Percentiles rank a stretch among this genome's conserved stretches.
phyloP scores from a whole-genome alignment of 2,888 invertebrate genomes.

The Lagria hirta region DNA sequence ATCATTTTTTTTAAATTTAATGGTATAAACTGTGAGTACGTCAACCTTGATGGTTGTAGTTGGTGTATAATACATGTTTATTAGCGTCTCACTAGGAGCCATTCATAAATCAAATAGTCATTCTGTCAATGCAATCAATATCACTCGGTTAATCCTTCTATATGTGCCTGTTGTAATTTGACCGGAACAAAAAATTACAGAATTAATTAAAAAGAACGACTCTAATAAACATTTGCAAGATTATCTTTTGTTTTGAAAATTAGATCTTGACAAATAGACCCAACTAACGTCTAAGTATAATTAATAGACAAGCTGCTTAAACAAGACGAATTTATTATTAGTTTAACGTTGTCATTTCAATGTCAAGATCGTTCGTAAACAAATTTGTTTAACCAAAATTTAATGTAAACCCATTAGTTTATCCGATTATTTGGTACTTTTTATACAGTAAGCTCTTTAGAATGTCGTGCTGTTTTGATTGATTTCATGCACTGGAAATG shows the following conservation, averaged over 20 bases:
- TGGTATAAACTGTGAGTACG: conserved; percentile 12
- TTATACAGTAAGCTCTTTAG: conserved; percentile 18
- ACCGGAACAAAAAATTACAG: conserved; percentile 3
- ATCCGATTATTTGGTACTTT: conserved; percentile 41
- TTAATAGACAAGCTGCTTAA: conserved; percentile 8
- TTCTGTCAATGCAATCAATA: conserved; percentile 34
- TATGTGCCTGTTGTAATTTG: conserved; percentile 19
- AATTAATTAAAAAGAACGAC: conserved; percentile 13
- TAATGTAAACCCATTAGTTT: conserved; percentile 48
- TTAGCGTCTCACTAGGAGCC: conserved; percentile 30
- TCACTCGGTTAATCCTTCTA: conserved; percentile 27
- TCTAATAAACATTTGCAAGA: conserved; percentile 8
- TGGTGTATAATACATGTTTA: conserved; percentile 33
- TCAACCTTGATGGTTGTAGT: conserved; percentile 20
- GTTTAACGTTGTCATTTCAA: conserved; percentile 11
- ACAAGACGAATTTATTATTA: conserved; percentile 22
- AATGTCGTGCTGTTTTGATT: conserved; percentile 14
- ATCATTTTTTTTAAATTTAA: conserved; percentile 16
- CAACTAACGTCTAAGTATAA: conserved; percentile 9
- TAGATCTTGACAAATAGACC: conserved; percentile 15
- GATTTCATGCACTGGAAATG: conserved; percentile 17
- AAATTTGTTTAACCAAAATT: conserved; percentile 47
- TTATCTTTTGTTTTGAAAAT: conserved; percentile 9
- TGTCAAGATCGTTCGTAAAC: conserved; percentile 25
- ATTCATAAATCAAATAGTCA: conserved; percentile 34